Evolutionary conservation across 2,797 vertebrate genomes (phyloP).

Genomic region (Cyprinella venusta): DNA sequence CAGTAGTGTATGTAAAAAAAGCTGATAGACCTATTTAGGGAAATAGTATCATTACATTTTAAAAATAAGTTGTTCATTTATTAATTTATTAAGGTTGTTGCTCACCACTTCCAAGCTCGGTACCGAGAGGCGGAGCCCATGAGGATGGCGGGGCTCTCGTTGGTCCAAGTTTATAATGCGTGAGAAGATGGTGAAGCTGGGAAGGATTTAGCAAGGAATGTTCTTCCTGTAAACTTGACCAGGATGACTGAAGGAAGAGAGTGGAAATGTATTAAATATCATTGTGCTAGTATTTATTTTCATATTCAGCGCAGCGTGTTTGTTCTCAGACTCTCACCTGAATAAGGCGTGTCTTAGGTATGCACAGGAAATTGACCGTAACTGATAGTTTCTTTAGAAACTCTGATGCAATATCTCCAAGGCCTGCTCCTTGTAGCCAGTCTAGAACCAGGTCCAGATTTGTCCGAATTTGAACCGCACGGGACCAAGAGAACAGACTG

Average conservation of each 20-base stretch:
- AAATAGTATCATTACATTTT: neutral
- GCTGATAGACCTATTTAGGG: neutral
- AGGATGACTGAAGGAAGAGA: slow-evolving; percentile 77
- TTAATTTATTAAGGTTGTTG: neutral
- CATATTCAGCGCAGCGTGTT: neutral
- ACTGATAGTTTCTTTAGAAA: slow-evolving; percentile 91
- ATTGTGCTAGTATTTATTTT: neutral
- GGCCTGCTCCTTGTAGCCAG: slow-evolving; percentile 89
- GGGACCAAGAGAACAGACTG: slow-evolving; percentile 90
- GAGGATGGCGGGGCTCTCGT: slow-evolving; percentile 82
- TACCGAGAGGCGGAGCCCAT: slow-evolving; percentile 83
- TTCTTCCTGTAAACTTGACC: slow-evolving; percentile 84
- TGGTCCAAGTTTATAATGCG: slow-evolving; percentile 90
- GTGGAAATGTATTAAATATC: neutral
- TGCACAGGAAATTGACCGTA: slow-evolving; percentile 91
- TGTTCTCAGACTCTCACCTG: slow-evolving; percentile 77
- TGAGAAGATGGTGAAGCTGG: slow-evolving; percentile 91
- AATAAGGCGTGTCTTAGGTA: slow-evolving; percentile 89
- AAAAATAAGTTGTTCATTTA: neutral
- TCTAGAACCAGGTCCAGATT: slow-evolving; percentile 92
- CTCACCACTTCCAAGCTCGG: slow-evolving; percentile 79
- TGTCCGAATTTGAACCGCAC: slow-evolving; percentile 91
- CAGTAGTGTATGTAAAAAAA: neutral
- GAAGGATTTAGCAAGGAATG: slow-evolving; percentile 83
- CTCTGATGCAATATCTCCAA: slow-evolving; percentile 91